Conservation (phyloP, 2,888 invertebrate genomes). For the Gandaritis pyraliata region DNA sequence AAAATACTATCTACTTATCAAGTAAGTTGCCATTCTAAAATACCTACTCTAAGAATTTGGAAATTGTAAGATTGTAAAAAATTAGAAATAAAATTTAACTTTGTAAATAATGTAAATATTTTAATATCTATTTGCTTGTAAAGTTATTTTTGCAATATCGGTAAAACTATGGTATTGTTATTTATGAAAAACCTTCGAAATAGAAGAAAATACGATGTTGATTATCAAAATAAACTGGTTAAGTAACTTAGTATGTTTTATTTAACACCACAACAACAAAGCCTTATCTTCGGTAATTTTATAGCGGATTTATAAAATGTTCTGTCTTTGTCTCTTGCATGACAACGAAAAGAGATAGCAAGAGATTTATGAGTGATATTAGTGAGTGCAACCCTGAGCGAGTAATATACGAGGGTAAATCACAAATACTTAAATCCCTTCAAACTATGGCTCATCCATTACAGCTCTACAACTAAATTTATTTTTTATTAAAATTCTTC, state of each 20-base stretch:
- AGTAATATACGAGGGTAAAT: too few species aligned
- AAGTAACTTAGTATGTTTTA: conserved; percentile 13
- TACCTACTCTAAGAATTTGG: conserved; percentile 22
- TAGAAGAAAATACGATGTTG: conserved; percentile 24
- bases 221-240: conserved; percentile 31
- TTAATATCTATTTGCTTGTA: conserved; percentile 20
- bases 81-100: background rate
- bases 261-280: background rate
- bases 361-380: too few species aligned
- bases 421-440: too few species aligned
- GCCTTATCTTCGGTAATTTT: too few species aligned
- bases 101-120: conserved; percentile 21
- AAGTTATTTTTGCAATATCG: conserved; percentile 27
- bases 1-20: too few species aligned
- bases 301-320: too few species aligned
- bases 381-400: too few species aligned
- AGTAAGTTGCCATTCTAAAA: conserved; percentile 20
- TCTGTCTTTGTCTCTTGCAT: too few species aligned
- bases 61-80: conserved; percentile 7
- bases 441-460: too few species aligned
- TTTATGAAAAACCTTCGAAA: conserved; percentile 15
- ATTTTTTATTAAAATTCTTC: too few species aligned
- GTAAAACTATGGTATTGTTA: conserved; percentile 22
- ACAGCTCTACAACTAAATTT: too few species aligned
- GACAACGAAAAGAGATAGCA: too few species aligned